These are phyloP conservation scores for Betta splendens DNA, from an alignment of 2,797 vertebrate species.

Conservation along the genomic window DNA sequence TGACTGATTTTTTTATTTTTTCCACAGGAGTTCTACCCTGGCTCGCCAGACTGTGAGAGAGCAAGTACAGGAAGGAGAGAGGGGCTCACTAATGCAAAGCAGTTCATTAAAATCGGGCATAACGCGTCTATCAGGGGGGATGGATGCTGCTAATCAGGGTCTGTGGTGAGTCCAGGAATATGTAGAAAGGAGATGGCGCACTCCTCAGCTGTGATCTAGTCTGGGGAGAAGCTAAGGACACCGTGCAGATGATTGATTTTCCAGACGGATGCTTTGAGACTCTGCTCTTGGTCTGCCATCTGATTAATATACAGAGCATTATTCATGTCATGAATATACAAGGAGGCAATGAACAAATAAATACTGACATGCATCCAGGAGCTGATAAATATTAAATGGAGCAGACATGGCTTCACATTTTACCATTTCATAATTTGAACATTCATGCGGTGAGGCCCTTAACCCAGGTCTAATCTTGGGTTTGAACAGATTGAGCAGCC, in stretches of 20 bases:
- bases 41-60: slow-evolving; percentile 62
- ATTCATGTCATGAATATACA: slow-evolving; percentile 74
- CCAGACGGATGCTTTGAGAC: slow-evolving; percentile 64
- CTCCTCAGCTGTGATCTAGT: slow-evolving; percentile 55
- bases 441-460: slow-evolving; percentile 43
- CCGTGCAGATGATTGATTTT: slow-evolving; percentile 65
- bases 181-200: slow-evolving; percentile 41
- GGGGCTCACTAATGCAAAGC: slow-evolving; percentile 70
- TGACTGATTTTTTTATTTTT: slow-evolving; percentile 61
- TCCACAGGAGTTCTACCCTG: slow-evolving; percentile 51
- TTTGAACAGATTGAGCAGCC: slow-evolving; percentile 50
- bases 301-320: slow-evolving; percentile 68
- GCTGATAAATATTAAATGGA: slow-evolving; percentile 69
- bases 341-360: slow-evolving; percentile 66
- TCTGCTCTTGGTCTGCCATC: slow-evolving; percentile 46
- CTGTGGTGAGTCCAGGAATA: slow-evolving; percentile 57
- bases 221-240: slow-evolving; percentile 51
- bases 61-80: slow-evolving; percentile 55
- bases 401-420: slow-evolving; percentile 62
- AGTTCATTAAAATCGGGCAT: slow-evolving; percentile 76
- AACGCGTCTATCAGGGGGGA: slow-evolving; percentile 65
- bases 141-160: slow-evolving; percentile 65
- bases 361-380: slow-evolving; percentile 66
- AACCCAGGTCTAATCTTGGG: slow-evolving; percentile 44
- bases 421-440: slow-evolving; percentile 63